phyloP scores from a whole-genome alignment of 92 coral and sea anemone genomes.

The Scolanthus callimorphus region DNA sequence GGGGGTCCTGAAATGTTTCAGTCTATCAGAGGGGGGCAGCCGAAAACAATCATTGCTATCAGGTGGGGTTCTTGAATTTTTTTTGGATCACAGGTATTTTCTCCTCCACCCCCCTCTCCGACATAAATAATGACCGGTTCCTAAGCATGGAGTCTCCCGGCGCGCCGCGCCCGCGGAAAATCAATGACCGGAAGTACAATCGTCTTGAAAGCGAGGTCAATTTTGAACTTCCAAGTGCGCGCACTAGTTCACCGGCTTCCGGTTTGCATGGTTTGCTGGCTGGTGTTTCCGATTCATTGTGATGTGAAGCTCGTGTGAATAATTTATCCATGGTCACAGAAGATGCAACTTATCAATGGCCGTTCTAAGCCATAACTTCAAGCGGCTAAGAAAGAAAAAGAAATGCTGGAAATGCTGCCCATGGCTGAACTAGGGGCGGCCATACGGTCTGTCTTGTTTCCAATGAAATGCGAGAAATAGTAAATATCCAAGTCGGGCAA shows the following conservation, averaged over 20 bases:
- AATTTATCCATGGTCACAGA: slow-evolving; percentile 9
- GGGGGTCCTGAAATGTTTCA: no score
- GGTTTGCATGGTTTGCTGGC: no score
- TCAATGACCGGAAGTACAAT: slow-evolving; percentile 44
- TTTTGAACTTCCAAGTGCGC: no score
- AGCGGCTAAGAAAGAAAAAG: slow-evolving; percentile 1
- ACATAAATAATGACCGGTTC: no score
- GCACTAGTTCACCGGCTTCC: slow-evolving; percentile 60
- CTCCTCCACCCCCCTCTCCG: no score
- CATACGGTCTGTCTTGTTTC: background rate
- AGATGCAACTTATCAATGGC: slow-evolving; percentile 23
- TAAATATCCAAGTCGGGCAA: slow-evolving; percentile 86
- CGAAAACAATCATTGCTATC: no score
- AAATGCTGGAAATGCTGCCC: slow-evolving; percentile 4
- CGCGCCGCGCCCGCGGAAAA: background rate
- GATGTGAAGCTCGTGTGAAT: background rate
- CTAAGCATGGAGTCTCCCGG: no score
- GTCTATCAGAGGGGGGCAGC: no score
- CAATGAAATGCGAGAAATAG: slow-evolving; percentile 79
- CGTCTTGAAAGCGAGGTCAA: slow-evolving; percentile 64
- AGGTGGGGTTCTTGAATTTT: no score
- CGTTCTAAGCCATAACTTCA: slow-evolving; percentile 12
- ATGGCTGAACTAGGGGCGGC: background rate
- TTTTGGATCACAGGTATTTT: no score
- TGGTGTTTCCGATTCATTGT: no score